Percentiles rank a stretch among this genome's conserved stretches.
Conservation (phyloP, 2,797 vertebrate genomes). For the Ctenosaura bakeri region DNA sequence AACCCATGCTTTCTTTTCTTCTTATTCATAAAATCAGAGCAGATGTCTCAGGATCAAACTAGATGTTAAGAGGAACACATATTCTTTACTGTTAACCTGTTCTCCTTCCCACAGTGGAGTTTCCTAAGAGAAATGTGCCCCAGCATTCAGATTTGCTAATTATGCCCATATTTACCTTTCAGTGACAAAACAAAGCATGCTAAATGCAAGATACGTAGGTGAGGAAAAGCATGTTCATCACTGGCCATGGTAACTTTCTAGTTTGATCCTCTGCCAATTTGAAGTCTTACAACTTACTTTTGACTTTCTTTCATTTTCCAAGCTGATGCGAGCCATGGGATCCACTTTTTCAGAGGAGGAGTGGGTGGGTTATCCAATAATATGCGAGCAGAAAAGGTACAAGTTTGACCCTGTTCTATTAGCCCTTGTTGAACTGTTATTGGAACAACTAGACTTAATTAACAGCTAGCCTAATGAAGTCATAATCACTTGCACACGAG, state of each 20-base stretch:
- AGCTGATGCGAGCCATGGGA: neutral
- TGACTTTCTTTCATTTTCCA: neutral
- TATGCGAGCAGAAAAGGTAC: neutral
- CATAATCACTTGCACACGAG: neutral
- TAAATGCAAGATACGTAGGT: too few species aligned
- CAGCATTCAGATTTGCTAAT: too few species aligned
- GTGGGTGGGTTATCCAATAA: neutral
- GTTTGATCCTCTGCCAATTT: neutral
- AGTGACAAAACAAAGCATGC: too few species aligned
- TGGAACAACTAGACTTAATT: neutral
- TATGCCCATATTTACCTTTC: too few species aligned
- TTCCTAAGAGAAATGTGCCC: too few species aligned
- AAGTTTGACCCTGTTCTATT: neutral
- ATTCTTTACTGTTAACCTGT: too few species aligned
- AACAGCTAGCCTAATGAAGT: neutral
- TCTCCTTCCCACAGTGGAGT: too few species aligned
- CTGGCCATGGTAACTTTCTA: too few species aligned
- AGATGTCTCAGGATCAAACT: too few species aligned
- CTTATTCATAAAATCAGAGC: neutral
- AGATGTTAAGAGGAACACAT: too few species aligned
- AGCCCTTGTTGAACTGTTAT: neutral
- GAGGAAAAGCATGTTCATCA: too few species aligned
- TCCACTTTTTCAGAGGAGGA: neutral
- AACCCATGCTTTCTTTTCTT: neutral
- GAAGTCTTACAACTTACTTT: slow-evolving; percentile 4